Conservation (phyloP, 92 coral and sea anemone genomes). For the Epizoanthus ramosus region DNA sequence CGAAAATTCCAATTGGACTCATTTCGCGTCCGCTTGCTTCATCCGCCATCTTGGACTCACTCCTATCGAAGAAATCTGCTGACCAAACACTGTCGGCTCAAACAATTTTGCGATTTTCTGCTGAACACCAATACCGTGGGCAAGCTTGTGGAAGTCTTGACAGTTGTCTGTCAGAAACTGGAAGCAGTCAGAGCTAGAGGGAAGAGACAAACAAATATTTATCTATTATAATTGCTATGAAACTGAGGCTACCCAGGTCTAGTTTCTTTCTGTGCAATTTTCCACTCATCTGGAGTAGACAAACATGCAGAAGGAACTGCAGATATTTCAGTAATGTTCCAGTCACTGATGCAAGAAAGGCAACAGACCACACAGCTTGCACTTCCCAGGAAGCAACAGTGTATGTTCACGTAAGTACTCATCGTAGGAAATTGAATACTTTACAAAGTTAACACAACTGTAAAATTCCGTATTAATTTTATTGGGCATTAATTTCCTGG, state of each 20-base stretch:
- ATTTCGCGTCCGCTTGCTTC: not conserved
- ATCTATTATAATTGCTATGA: not conserved
- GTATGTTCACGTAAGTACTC: conserved; percentile 57
- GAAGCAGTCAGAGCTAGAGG: no score
- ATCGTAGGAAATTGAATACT: no score
- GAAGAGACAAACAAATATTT: not conserved
- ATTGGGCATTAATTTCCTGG: no score
- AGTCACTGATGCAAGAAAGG: not conserved
- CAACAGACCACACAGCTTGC: not conserved
- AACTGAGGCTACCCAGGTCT: not conserved
- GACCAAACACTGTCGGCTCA: conserved; percentile 30
- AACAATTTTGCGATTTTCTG: not conserved
- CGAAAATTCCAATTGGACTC: conserved; percentile 47
- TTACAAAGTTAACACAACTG: no score
- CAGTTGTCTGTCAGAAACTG: not conserved
- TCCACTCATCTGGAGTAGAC: not conserved
- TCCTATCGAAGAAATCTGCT: conserved; percentile 21
- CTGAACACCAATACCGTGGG: conserved; percentile 11
- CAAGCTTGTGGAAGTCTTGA: not conserved
- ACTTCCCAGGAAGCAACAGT: conserved; percentile 39
- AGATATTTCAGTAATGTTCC: not conserved
- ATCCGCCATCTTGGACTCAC: conserved; percentile 56
- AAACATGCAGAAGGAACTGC: not conserved
- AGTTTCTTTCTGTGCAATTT: not conserved
- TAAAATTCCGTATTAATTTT: no score